Base-by-base conservation (phyloP, 2,113 vertebrate species). In the Sisor rabdophorus region DNA sequence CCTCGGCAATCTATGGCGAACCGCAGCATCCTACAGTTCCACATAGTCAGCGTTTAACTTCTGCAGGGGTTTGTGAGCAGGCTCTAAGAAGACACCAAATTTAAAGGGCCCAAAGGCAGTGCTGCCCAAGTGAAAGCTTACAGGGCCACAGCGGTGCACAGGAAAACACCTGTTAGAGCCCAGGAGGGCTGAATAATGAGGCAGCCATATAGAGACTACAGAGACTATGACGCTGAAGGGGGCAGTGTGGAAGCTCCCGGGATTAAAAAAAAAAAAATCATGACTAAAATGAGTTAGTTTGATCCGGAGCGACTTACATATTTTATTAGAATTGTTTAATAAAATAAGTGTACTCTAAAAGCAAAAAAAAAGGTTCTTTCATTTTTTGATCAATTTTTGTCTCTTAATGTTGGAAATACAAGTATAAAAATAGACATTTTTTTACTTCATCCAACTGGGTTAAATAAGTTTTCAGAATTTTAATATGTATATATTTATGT, bases 171-270 rank as follows among this genome's bases (percentile, higher is more conserved):
- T 36, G 65, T 61, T 24, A 61, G 5, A 32, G 50, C 44, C 28
- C 76, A 24, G 28, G 63, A 70, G 65, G 44, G 75, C 64, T 26
- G 3, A 44, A 69, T 77, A 69, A 77, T 69, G 26, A 70, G 75
- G 20, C 56, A 6, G 15, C 7, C 30, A 40, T 50, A 32, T 47
- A 48, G 67, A 76, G 61, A 59, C 32, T 47, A 54, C 30, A 76
- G 52, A 24, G 74, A 36, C 8, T 10, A 16, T 50, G 50, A 32
- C 19, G 76, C 56, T 77, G 67, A 69, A 50, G 15, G 13, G 44
- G 24, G 56, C 55, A 53, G 16, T 61, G 76, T 28, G 17, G 44
- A 0, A 50, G 12, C 2, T 12, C 20, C 70, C 26, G 36, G 36
- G 54, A 63, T n/a, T 48, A 8, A 28, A 59, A 28, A 32, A 32